A percentile compares a stretch with the other conserved stretches of the same genome.
Evolutionary conservation across 2,797 vertebrate genomes (phyloP).

Genomic region (Pipistrellus kuhlii): DNA sequence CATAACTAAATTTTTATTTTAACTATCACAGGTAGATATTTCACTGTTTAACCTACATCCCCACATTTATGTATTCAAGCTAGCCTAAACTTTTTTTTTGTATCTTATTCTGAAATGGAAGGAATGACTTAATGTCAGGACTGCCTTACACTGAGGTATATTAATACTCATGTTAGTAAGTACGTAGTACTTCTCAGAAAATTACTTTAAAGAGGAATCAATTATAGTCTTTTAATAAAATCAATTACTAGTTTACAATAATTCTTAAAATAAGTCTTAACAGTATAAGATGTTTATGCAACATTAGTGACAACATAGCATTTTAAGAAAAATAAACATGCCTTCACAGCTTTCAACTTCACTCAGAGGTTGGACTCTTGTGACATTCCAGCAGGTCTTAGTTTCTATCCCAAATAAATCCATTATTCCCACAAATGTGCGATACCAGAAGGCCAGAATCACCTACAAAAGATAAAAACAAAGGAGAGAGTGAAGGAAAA

Average conservation of each 20-base stretch:
- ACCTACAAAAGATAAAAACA: constrained; percentile 87
- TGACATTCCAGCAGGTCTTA: constrained; percentile 95
- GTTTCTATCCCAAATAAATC: constrained; percentile 89
- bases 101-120: constrained; percentile 18
- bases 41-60: neutral
- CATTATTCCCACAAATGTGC: constrained; percentile 88
- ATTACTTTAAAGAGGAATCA: neutral
- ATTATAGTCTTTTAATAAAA: neutral
- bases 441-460: constrained; percentile 93
- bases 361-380: constrained; percentile 91
- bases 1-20: neutral
- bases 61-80: neutral
- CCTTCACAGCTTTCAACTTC: constrained; percentile 96
- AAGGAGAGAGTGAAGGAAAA: constrained; percentile 32
- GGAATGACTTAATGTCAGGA: neutral
- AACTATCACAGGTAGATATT: neutral
- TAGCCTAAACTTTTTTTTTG: neutral
- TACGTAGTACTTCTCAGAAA: neutral
- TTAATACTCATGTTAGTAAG: neutral
- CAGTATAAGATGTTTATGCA: neutral
- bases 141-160: neutral
- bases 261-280: constrained; percentile 12
- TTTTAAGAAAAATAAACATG: constrained; percentile 72
- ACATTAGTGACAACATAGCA: neutral
- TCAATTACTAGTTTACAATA: neutral